phyloP scores from a whole-genome alignment of 1,140 invertebrate genomes.

The Heliconius eleuchia region DNA sequence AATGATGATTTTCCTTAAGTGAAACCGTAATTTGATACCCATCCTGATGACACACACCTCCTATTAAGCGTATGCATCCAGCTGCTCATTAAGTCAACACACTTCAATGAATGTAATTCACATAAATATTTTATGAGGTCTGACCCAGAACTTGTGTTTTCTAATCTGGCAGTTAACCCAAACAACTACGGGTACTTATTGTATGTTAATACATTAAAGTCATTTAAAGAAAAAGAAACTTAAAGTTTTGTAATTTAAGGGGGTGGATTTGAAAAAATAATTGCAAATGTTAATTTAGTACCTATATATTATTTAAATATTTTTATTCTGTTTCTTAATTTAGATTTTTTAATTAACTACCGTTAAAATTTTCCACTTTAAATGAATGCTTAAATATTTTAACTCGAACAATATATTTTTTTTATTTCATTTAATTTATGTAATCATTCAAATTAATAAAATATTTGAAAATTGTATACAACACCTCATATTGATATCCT shows the following conservation, averaged over 20 bases:
- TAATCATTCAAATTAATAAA: too few relatives aligned
- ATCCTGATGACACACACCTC: not conserved
- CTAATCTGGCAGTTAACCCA: conserved; percentile 33
- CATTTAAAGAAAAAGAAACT: not conserved
- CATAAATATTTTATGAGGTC: conserved; percentile 34
- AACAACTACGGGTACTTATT: conserved; percentile 21
- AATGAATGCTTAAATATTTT: too few relatives aligned
- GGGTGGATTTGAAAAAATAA: too few relatives aligned
- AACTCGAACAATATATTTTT: too few relatives aligned
- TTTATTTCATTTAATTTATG: too few relatives aligned
- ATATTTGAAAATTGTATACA: not conserved
- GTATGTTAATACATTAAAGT: conserved; percentile 30
- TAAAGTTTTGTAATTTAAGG: not conserved
- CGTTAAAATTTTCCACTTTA: too few relatives aligned
- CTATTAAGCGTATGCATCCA: not conserved
- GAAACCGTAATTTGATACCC: not conserved
- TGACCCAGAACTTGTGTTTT: conserved; percentile 36
- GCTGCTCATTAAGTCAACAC: conserved; percentile 5
- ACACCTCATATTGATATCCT: not conserved
- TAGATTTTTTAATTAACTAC: too few relatives aligned
- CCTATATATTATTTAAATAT: too few relatives aligned
- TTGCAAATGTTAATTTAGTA: too few relatives aligned
- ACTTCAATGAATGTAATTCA: conserved; percentile 2
- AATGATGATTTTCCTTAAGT: not conserved
- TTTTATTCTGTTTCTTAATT: too few relatives aligned